phyloP scores from a whole-genome alignment of 2,797 vertebrate species.

The Chromis chromis region DNA sequence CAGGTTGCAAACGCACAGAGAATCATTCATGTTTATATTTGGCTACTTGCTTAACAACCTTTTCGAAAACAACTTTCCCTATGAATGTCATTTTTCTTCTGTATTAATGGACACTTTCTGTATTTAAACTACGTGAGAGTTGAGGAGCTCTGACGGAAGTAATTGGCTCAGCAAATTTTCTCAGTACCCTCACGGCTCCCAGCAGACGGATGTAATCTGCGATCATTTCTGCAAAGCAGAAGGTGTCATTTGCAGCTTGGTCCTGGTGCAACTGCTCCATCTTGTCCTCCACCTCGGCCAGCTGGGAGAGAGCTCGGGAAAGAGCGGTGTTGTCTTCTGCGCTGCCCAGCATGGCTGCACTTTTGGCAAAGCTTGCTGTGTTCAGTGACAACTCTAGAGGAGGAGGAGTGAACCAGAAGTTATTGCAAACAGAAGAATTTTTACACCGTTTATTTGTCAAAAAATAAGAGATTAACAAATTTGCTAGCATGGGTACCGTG shows the following conservation, averaged over 20 bases:
- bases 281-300: constrained; percentile 98
- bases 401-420: neutral
- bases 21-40: constrained; percentile 1
- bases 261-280: constrained; percentile 97
- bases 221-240: constrained; percentile 92
- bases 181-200: constrained; percentile 90
- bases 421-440: too few species aligned
- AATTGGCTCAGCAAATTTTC: neutral
- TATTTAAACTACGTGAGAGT: too few species aligned
- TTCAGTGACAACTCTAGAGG: constrained; percentile 88
- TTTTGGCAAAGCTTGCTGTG: constrained; percentile 96
- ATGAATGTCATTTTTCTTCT: neutral
- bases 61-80: neutral
- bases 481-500: too few species aligned
- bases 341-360: constrained; percentile 96
- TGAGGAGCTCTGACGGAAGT: neutral
- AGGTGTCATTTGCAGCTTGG: constrained; percentile 93
- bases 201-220: constrained; percentile 96
- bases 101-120: too few species aligned
- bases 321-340: constrained; percentile 98
- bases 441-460: neutral
- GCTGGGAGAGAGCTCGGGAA: constrained; percentile 94
- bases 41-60: neutral
- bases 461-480: neutral
- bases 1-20: neutral